Conservation (phyloP, 2,888 invertebrate species). For the Drosophila subquinaria region DNA sequence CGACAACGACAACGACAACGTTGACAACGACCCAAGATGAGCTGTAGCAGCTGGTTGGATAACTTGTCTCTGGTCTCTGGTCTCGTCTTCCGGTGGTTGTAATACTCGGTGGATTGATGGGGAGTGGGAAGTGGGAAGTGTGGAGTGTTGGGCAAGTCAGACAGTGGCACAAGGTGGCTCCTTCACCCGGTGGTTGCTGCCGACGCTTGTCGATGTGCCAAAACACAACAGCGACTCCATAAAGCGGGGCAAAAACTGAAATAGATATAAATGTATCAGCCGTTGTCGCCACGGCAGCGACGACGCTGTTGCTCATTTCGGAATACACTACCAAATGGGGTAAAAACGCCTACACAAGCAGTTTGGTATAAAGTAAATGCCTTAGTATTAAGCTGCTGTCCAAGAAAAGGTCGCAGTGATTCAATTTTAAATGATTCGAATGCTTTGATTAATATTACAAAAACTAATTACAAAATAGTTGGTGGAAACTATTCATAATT, state of each 20-base stretch:
- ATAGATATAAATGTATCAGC: constrained; percentile 74
- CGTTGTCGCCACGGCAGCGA: constrained; percentile 55
- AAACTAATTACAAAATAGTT: too few species aligned
- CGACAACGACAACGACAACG: constrained; percentile 51
- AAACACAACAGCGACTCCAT: constrained; percentile 57
- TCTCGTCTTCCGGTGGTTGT: constrained; percentile 3
- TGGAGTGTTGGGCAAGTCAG: background rate
- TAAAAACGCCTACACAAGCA: background rate
- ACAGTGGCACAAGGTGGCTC: constrained; percentile 27
- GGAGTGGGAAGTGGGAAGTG: background rate
- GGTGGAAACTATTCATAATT: too few species aligned
- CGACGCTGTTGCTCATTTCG: constrained; percentile 32
- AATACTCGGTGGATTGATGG: background rate
- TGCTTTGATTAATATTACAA: too few species aligned
- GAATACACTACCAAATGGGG: background rate
- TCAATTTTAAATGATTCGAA: too few species aligned
- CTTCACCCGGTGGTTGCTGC: constrained; percentile 26
- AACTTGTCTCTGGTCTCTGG: constrained; percentile 1
- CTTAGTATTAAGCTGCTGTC: background rate
- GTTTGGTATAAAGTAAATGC: background rate
- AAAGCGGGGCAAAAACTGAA: constrained; percentile 67
- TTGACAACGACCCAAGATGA: constrained; percentile 61
- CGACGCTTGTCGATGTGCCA: constrained; percentile 45
- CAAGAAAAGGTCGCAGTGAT: too few species aligned
- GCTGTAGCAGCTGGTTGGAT: constrained; percentile 32